These are phyloP conservation scores for Ophthalmolycus amberensis DNA, from an alignment of 2,113 vertebrate species.

Conservation along the genomic window DNA sequence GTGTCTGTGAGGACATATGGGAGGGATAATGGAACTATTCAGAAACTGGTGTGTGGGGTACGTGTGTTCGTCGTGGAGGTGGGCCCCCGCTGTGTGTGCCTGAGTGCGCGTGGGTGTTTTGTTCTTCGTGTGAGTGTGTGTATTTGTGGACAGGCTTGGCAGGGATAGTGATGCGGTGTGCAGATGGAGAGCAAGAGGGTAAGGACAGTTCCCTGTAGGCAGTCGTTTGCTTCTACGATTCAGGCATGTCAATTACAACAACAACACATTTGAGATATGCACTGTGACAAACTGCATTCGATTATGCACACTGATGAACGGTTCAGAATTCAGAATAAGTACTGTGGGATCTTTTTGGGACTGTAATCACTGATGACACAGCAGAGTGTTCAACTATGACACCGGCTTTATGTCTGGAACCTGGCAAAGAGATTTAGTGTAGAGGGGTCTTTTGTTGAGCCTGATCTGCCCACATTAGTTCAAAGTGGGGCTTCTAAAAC, in stretches of 20 bases:
- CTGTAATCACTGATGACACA: slow-evolving; percentile 45
- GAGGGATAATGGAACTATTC: slow-evolving; percentile 35
- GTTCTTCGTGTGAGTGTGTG: slow-evolving; percentile 29
- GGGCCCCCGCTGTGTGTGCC: slow-evolving; percentile 7
- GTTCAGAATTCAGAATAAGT: not conserved
- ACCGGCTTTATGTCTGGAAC: slow-evolving; percentile 56
- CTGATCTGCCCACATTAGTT: slow-evolving; percentile 52
- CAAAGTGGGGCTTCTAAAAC: slow-evolving; percentile 55
- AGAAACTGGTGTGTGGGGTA: slow-evolving; percentile 30
- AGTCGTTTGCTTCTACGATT: slow-evolving; percentile 55
- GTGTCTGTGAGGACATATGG: slow-evolving; percentile 20
- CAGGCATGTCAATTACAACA: slow-evolving; percentile 45
- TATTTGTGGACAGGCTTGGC: slow-evolving; percentile 48
- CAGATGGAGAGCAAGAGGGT: slow-evolving; percentile 80
- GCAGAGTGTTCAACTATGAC: slow-evolving; percentile 50
- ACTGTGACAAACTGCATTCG: slow-evolving; percentile 14
- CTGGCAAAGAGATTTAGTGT: slow-evolving; percentile 48
- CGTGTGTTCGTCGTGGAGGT: slow-evolving; percentile 1
- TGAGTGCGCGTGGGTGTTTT: slow-evolving; percentile 33
- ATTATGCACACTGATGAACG: not conserved
- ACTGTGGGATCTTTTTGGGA: slow-evolving; percentile 18
- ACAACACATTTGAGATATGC: slow-evolving; percentile 26
- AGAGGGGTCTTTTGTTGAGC: slow-evolving; percentile 66
- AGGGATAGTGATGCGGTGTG: slow-evolving; percentile 65
- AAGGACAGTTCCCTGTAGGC: slow-evolving; percentile 80